These are phyloP conservation scores for Subanguina moxae DNA, from an alignment of 1,140 invertebrate genomes.

Conservation along the genomic window DNA sequence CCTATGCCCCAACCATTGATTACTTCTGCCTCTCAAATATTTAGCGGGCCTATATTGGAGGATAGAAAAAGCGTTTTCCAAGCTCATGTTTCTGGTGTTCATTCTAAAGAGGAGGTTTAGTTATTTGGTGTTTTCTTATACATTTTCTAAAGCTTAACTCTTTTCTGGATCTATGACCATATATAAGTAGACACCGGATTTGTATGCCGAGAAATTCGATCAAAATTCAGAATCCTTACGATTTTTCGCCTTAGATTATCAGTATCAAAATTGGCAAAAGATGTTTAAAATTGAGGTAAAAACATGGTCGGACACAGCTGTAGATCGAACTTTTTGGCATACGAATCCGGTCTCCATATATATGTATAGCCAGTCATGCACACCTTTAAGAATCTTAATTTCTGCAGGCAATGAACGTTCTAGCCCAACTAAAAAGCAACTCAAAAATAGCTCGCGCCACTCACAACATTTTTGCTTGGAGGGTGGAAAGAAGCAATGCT, in stretches of 20 bases:
- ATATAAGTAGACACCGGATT: background rate
- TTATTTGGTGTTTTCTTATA: background rate
- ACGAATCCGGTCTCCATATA: background rate
- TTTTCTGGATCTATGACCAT: too few species aligned
- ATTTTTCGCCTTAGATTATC: background rate
- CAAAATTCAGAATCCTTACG: too few species aligned
- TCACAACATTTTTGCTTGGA: conserved; percentile 55
- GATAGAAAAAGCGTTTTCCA: conserved; percentile 58
- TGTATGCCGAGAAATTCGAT: too few species aligned
- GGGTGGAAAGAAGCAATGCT: conserved; percentile 17
- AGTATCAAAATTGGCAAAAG: background rate
- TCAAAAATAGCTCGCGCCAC: conserved; percentile 56
- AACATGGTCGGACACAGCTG: too few species aligned
- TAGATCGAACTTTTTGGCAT: too few species aligned
- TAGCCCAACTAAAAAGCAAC: conserved; percentile 43
- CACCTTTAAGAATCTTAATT: background rate
- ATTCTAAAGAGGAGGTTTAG: conserved; percentile 43
- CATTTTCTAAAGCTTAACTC: too few species aligned
- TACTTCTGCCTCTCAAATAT: background rate
- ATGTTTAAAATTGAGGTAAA: too few species aligned
- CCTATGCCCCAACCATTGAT: background rate
- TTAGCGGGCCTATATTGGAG: conserved; percentile 43
- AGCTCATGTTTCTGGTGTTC: conserved; percentile 51
- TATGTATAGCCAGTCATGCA: background rate
- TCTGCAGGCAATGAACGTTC: conserved; percentile 45